phyloP scores from a whole-genome alignment of 2,797 vertebrate genomes.

The Todus mexicanus region DNA sequence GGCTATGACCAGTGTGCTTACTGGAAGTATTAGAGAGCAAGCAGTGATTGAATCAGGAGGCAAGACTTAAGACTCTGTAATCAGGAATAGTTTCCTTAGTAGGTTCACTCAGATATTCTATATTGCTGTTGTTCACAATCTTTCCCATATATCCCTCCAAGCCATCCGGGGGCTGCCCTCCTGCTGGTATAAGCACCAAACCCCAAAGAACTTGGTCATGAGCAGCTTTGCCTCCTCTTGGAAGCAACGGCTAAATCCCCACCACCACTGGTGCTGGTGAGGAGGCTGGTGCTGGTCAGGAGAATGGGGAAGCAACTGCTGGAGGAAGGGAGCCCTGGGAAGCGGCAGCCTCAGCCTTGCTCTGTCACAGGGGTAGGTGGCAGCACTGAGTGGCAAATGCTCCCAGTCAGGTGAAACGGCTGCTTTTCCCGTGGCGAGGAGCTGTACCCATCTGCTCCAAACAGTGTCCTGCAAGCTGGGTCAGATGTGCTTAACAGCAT shows the following conservation, averaged over 20 bases:
- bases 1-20: not conserved
- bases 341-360: not conserved
- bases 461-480: no score
- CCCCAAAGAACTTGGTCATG: not conserved
- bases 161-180: not conserved
- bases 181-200: not conserved
- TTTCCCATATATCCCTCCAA: not conserved
- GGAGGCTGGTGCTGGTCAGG: not conserved
- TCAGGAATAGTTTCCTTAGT: not conserved
- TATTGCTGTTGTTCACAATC: not conserved
- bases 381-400: not conserved
- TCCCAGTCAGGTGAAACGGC: not conserved
- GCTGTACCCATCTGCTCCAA: not conserved
- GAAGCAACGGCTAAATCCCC: not conserved
- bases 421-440: no score
- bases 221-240: not conserved
- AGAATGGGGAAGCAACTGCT: not conserved
- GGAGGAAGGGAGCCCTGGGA: not conserved
- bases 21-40: not conserved
- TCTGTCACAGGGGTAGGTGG: not conserved
- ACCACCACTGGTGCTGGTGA: rapidly evolving
- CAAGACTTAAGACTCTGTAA: not conserved
- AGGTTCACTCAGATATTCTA: not conserved
- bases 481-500: not conserved
- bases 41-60: not conserved